Base-by-base conservation (phyloP, 2,113 vertebrate species). In the Cairina moschata region DNA sequence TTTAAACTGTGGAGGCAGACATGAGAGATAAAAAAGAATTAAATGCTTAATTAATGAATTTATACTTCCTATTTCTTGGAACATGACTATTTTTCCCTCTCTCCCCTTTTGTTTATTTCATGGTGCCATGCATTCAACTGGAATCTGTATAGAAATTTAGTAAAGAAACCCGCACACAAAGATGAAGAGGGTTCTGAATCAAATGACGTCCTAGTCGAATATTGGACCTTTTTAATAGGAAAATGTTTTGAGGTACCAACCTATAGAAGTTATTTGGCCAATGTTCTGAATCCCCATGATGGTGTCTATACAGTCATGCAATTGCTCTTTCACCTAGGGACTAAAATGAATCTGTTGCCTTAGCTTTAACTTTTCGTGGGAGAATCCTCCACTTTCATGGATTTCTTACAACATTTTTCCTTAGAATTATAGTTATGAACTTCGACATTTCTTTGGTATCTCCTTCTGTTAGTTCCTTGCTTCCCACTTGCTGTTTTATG, bases 401-500 rank as follows among this genome's bases (percentile, higher is more conserved):
- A 66, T 72, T 84, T n/a, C 63, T 66, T 56, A 31, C 75, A 83
- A 54, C 34, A 62, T 83, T 88, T 95, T 90, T 83, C 78, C 88
- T 95, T 95, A 94, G 78, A 85, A 93, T 89, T 92, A 69, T 91
- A 40, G 54, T 79, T 85, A 71, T 1, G 1, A 87, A 85, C 7
- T 2, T 85, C 32, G 74, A 7, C 56, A 73, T 87, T 96, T 91
- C 89, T 87, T 83, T 95, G 87, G 89, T 95, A 84, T 91, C 93
- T 95, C 72, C 93, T 95, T 90, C 79, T 91, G 87, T 90, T 92
- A 95, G 87, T 91, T 95, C 67, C 44, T 86, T 71, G 71, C 87
- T 95, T 97, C 94, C 90, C 75, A 90, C 82, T 38, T 93, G 72
- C 82, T 88, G 81, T 92, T 95, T 83, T 90, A 76, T 93, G 67